Base-by-base conservation (phyloP, 2,113 vertebrate genomes). In the Melanostigma gelatinosum region DNA sequence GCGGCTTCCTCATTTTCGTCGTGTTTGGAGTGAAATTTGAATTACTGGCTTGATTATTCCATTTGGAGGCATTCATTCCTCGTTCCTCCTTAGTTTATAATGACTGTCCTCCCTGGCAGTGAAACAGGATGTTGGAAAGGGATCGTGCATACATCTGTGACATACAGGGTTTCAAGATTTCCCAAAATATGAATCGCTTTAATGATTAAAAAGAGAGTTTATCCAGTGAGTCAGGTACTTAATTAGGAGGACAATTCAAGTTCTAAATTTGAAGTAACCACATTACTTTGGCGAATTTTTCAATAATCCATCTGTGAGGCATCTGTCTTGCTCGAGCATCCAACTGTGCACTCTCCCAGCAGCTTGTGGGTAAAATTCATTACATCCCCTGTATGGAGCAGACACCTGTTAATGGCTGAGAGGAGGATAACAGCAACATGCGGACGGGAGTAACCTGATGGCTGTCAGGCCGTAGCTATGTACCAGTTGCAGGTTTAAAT, bases 261-360 rank as follows among this genome's bases (percentile, higher is more conserved):
- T 50, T 69, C 75, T 72, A 62, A 83, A 72, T 84, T 48, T 73
- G 71, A 61, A 81, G 84, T 54, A 80, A 75, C 22, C 44, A 66
- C 66, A 83, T 82, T 76, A 54, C n/a, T 83, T 82, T 77, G 60
- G 64, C 24, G 22, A 9, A 32, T 81, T 86, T 88, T 60, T 22
- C 68, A 65, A 36, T 76, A 62, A 79, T 84, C 80, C 87, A 84
- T 90, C 87, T 86, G 80, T 70, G 57, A 82, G 32, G 75, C 78
- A 75, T 87, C 88, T 80, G 89, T 70, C 75, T 83, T 27, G 20
- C 54, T 75, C 29, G 18, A 15, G 27, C 54, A 75, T 80, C 86
- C 82, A 85, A 85, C 78, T 80, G 75, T 63, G 65, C 42, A 48
- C 70, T 72, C 71, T 42, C 55, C 44, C 77, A 57, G 32, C 80